Evolutionary conservation across 2,888 invertebrate genomes (phyloP), one percentile per base, ranked within the genome.

Genomic region (Colostygia pectinataria): DNA sequence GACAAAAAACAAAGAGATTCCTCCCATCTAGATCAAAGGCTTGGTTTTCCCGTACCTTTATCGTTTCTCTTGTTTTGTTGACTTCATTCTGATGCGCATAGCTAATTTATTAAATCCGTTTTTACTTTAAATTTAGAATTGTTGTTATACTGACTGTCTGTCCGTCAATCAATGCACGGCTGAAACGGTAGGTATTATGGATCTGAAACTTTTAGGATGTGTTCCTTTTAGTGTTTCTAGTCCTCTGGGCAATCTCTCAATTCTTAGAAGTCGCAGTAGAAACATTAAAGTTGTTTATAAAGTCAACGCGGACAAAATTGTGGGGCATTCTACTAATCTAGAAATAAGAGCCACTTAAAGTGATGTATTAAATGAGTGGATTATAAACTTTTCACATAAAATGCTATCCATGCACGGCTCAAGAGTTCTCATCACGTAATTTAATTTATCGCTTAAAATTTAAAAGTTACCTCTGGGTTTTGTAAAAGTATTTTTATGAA

Each of bases 1-100:
- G 61, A 61, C 63, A 64, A 76, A 74, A 80, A 77, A 80, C 77
- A 80, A 80, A 78, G 72, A 73, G 67, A 71, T 66, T 59, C 63
- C 62, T 61, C 61, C 60, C 67, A 70, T 72, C 71, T 69, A 65
- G 69, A 66, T 61, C 59, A 59, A 62, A 63, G 62, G 61, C 65
- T 68, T 63, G 66, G 64, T 66, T 67, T 66, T 71, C 65, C 59
- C 55, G 64, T 55, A 54, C 63, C 63, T 63, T 64, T 59, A 60
- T 57, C 62, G 55, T 65, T 62, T 64, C 70, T 69, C 63, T 68
- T 68, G 63, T 63, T 65, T 63, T 72, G 66, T 70, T 65, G 65
- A 62, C 69, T 66, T 71, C 67, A 76, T 77, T 72, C 61, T 63
- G 60, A 73, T 74, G 74, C 72, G 67, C 70, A 74, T 72, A 65